A percentile compares a stretch with the other conserved stretches of the same genome.
Conservation (phyloP, 2,113 vertebrate species). For the Percina caprodes region DNA sequence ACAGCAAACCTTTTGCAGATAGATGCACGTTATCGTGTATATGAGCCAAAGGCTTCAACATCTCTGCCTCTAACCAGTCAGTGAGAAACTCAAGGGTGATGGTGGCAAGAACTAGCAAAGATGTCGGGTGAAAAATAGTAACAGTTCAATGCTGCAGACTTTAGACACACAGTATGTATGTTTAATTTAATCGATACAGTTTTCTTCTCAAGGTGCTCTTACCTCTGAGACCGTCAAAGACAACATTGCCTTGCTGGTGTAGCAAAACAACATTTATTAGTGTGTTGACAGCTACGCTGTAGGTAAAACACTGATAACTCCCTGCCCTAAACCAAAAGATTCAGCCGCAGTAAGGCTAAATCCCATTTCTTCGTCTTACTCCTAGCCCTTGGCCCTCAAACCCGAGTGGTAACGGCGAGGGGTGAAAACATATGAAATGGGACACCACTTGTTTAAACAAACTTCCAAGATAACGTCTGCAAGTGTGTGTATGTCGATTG, state of each 20-base stretch:
- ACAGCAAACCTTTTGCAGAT: constrained; percentile 43
- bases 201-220: constrained; percentile 20
- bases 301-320: constrained; percentile 17
- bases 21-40: constrained; percentile 17
- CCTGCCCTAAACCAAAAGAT: constrained; percentile 5
- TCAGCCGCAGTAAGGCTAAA: not conserved
- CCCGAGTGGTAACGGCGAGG: no score
- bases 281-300: constrained; percentile 16
- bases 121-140: constrained; percentile 5
- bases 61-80: constrained; percentile 2
- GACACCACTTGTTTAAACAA: no score
- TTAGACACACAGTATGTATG: not conserved
- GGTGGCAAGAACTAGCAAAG: not conserved
- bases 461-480: no score
- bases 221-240: constrained; percentile 15
- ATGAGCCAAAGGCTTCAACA: constrained; percentile 15
- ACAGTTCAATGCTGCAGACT: not conserved
- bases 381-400: no score
- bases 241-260: not conserved
- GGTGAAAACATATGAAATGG: no score
- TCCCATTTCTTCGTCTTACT: no score
- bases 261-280: constrained; percentile 18
- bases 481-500: no score
- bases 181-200: constrained; percentile 18
- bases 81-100: not conserved